These are phyloP conservation scores for Macrotus californicus DNA, from an alignment of 2,113 vertebrate genomes.

Conservation along the genomic window DNA sequence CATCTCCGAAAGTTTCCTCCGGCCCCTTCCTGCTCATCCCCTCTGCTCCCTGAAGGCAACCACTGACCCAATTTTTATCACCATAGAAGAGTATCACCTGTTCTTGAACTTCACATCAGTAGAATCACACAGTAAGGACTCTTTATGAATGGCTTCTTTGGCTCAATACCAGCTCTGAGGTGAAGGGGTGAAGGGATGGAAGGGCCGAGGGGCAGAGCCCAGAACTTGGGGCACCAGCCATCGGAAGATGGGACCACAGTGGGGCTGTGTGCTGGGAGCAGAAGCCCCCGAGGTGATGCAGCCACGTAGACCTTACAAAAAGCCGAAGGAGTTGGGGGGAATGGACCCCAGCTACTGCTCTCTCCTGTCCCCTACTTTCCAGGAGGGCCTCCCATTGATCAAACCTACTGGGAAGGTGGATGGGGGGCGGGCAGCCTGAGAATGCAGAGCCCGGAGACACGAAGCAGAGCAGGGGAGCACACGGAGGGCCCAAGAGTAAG, in stretches of 20 bases:
- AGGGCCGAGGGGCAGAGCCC: neutral
- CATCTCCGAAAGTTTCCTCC: neutral
- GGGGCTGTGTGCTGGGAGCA: neutral
- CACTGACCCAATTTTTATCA: neutral
- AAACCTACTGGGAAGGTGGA: neutral
- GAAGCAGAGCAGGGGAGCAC: neutral
- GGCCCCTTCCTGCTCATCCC: fast-evolving
- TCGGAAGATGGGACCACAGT: neutral
- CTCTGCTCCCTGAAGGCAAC: neutral
- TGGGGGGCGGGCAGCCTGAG: neutral
- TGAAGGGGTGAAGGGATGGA: neutral
- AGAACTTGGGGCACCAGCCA: neutral
- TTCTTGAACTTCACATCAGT: neutral
- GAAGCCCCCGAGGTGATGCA: neutral
- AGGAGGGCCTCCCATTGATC: neutral
- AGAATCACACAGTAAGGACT: neutral
- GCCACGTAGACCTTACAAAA: neutral
- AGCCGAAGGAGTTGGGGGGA: neutral
- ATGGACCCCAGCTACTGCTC: neutral
- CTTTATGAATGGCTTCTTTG: neutral
- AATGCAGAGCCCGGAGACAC: neutral
- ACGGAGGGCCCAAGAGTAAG: neutral
- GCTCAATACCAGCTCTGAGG: neutral
- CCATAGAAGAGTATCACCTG: neutral
- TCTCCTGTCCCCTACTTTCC: neutral